Evolutionary conservation across 2,888 invertebrate genomes (phyloP), one percentile per base, ranked within the genome.

Genomic region (Tyria jacobaeae): DNA sequence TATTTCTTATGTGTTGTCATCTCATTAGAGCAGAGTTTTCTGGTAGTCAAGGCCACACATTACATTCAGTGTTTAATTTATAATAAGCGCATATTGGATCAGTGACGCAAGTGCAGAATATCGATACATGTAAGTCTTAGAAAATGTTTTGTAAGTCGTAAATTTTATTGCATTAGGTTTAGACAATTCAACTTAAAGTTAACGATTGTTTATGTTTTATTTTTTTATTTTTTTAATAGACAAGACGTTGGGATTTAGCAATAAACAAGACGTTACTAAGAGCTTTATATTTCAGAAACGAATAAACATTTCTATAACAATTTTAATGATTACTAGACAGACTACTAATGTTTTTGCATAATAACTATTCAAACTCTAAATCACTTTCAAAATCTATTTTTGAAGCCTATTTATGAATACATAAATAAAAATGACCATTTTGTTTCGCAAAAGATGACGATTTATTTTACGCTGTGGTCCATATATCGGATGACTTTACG

Each of bases 401-500:
- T 7, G 25, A 31, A 24, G 48, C 14, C 48, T 50, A 44, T 27
- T 31, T 27, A 49, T 49, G 10, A 54, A 50, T 50, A 41, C 21
- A 15, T 57, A 39, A 25, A 57, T 74, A 49, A 54, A 51, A 15
- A 64, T 58, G 21, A 21, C 35, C 24, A 37, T 48, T 64, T 62
- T 52, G 31, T 31, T 31, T 31, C 51, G 53, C 57, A 70, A 70
- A 44, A 44, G 21, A n/a, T 75, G 57, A 27, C n/a, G 15, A 48
- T 41, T 14, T 31, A 31, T 24, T 35, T 58, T 44, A 21, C 7
- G 21, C 21, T 44, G 1, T 44, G 10, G 21, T 10, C 21, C n/a
- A 14, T 39, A 3, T 27, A 15, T 39, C n/a, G n/a, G 39, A 17
- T 17, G 17, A 41, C 9, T 41, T n/a, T 9, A 21, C 5, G 21